Conservation (phyloP, 2,797 vertebrate genomes). For the Sebastes steindachneri region DNA sequence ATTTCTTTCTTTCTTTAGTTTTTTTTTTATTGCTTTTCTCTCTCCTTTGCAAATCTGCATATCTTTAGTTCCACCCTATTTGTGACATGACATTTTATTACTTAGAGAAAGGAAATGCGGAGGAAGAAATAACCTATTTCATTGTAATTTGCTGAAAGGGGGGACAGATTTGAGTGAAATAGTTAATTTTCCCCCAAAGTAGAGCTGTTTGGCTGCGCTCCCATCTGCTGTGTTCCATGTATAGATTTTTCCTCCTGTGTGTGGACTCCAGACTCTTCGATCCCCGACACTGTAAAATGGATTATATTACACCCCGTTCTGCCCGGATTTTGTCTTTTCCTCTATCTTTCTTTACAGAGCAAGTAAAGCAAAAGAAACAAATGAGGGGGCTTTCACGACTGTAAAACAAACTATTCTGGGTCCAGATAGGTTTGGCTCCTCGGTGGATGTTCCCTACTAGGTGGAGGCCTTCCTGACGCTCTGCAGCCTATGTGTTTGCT, state of each 20-base stretch:
- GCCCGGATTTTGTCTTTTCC: constrained; percentile 75
- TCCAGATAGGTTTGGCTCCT: constrained; percentile 37
- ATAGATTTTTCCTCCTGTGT: constrained; percentile 85
- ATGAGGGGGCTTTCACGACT: constrained; percentile 34
- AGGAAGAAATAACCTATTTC: constrained; percentile 72
- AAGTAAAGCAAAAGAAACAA: constrained; percentile 71
- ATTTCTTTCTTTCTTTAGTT: constrained; percentile 10
- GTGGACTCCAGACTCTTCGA: constrained; percentile 84
- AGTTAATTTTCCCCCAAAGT: constrained; percentile 86
- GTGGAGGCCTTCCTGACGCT: constrained; percentile 50
- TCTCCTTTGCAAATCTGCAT: constrained; percentile 41
- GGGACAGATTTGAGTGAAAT: constrained; percentile 82
- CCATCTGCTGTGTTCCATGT: constrained; percentile 80
- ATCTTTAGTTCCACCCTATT: constrained; percentile 52
- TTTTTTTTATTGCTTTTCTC: not conserved
- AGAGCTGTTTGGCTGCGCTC: constrained; percentile 82
- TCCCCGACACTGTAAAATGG: constrained; percentile 83
- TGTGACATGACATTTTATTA: constrained; percentile 76
- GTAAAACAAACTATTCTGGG: constrained; percentile 52
- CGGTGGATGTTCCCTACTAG: constrained; percentile 45
- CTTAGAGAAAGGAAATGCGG: constrained; percentile 29
- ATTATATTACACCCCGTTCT: constrained; percentile 87
- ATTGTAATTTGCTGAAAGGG: constrained; percentile 81
- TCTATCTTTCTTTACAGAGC: constrained; percentile 58
- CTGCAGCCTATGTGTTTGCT: constrained; percentile 65